Conservation (phyloP, 2,888 invertebrate species). For the Tipula helvola region DNA sequence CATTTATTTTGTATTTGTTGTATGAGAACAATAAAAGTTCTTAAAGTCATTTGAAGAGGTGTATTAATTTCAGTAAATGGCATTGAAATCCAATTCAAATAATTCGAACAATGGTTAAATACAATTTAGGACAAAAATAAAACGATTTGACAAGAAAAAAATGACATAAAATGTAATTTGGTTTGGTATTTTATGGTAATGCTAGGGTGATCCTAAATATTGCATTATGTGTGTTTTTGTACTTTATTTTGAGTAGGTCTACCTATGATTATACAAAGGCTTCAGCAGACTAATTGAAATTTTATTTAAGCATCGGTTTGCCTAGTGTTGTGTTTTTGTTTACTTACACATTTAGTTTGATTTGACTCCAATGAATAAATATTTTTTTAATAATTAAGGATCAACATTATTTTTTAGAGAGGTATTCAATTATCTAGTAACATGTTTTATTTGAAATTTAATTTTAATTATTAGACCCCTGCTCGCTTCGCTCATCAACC, state of each 20-base stretch:
- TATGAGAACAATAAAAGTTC: neutral
- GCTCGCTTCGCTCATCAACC: too few species aligned
- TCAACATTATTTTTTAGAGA: neutral
- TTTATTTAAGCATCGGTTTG: neutral
- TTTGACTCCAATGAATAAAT: neutral
- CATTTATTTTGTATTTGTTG: neutral
- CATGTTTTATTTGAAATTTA: too few species aligned
- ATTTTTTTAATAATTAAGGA: neutral
- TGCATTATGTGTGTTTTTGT: neutral
- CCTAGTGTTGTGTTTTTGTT: neutral
- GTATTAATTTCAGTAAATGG: neutral
- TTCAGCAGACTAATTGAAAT: neutral
- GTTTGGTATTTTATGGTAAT: neutral
- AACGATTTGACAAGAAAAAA: neutral
- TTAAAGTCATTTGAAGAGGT: conserved; percentile 4
- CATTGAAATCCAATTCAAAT: neutral
- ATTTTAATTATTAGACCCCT: too few species aligned
- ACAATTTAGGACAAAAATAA: neutral
- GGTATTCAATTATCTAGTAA: neutral
- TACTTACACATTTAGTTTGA: neutral
- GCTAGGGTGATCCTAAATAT: neutral
- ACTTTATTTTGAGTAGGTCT: neutral
- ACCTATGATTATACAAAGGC: neutral
- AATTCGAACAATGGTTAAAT: neutral
- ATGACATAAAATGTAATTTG: neutral